A percentile compares a stretch with the other conserved stretches of the same genome.
These are phyloP conservation scores for Pleuronectes platessa DNA, from an alignment of 2,113 vertebrate genomes.

Conservation along the genomic window DNA sequence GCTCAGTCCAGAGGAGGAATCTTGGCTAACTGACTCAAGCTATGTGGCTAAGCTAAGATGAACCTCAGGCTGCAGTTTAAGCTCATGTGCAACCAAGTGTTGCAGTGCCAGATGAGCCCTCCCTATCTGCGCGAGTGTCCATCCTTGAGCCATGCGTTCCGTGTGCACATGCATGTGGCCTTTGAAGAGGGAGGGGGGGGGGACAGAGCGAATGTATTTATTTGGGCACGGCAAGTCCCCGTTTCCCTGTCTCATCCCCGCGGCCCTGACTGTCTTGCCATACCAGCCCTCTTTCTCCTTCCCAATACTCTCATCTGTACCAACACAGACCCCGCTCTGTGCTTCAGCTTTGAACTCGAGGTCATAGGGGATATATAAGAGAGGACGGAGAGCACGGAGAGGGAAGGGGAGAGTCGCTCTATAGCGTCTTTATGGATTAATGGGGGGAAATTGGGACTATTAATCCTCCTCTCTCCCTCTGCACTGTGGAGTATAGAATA, in stretches of 20 bases:
- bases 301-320: conserved; percentile 38
- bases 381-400: conserved; percentile 22
- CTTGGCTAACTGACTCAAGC: conserved; percentile 34
- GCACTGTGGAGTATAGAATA: conserved; percentile 21
- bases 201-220: conserved; percentile 33
- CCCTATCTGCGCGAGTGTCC: conserved; percentile 1
- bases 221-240: conserved; percentile 19
- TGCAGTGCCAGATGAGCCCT: conserved; percentile 27
- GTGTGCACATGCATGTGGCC: conserved; percentile 6
- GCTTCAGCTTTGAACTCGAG: conserved; percentile 45
- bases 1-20: conserved; percentile 32
- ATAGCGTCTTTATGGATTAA: conserved; percentile 63
- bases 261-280: conserved; percentile 31
- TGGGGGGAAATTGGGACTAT: conserved; percentile 52
- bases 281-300: conserved; percentile 19
- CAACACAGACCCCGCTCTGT: conserved; percentile 41
- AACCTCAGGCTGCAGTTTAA: conserved; percentile 36
- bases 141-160: background rate
- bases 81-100: conserved; percentile 5
- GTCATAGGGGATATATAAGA: conserved; percentile 36
- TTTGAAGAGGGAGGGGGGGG: conserved; percentile 13
- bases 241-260: conserved; percentile 21
- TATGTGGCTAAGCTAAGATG: conserved; percentile 34
- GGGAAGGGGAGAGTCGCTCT: conserved; percentile 24
- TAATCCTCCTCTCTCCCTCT: conserved; percentile 51